Evolutionary conservation across 2,888 invertebrate genomes (phyloP), one percentile per base, ranked within the genome.

Genomic region (Calameuta pallipes): DNA sequence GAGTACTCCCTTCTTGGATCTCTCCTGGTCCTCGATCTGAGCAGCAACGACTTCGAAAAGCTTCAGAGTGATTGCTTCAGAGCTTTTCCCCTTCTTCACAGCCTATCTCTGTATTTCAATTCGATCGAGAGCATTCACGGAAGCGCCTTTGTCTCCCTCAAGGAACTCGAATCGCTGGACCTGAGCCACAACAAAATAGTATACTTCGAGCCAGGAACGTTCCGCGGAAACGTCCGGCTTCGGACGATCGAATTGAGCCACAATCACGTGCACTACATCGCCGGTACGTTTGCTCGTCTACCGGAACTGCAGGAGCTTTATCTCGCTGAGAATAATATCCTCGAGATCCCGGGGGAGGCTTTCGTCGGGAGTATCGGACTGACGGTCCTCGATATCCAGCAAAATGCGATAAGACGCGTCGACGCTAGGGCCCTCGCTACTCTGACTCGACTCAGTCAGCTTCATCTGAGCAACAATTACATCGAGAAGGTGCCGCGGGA

Each of bases 101-200:
- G 95, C 0, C 93, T 98, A 73, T 96, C 97, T 0, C 93, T 97
- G 82, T 97, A 97, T 91, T 96, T 96, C 89, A 98, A 98, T 89
- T 95, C 95, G 80, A 96, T 98, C 79, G 95, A 96, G 87, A 93
- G 93, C 78, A 94, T 98, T 70, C 95, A 96, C 84, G 95, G 95
- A 83, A 94, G 95, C 87, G 95, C 96, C 12, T 97, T 98, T 91
- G 92, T 93, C 76, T 94, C 95, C 4, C 92, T 98, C 83, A 93
- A 92, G 77, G 94, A 95, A 85, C 92, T 98, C 74, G 96, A 97
- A 92, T 96, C 96, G 11, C 93, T 98, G 81, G 97, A 97, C 91
- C 94, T 98, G 89, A 97, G 97, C 87, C 96, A 96, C 90, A 98
- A 98, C 91, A 96, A 96, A 91, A 96, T 97, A 80, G 95, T 96